Evolutionary conservation across 2,797 vertebrate genomes (phyloP), one percentile per base, ranked within the genome.

Genomic region (Chiloscyllium punctatum): DNA sequence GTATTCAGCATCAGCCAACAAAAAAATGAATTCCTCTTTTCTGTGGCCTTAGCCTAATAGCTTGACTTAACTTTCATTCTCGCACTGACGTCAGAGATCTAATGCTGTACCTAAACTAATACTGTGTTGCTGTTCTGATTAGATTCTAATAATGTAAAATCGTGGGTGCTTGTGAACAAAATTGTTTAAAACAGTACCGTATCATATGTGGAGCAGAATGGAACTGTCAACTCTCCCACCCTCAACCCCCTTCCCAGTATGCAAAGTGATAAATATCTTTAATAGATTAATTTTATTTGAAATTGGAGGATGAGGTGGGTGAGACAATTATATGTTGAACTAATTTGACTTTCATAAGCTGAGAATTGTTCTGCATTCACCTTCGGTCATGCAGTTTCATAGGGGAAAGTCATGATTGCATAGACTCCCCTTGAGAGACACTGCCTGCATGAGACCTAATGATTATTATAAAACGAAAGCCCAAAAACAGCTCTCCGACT

Each of bases 21-120:
- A 96, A 90, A 97, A 96, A 97, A 96, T 79, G 94, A 96, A 97
- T 97, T 96, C 97, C 96, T 97, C 96, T 96, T 97, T 97, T 97
- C 97, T 97, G 98, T 98, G 98, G 98, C 98, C 98, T 98, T 98
- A 98, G 98, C 97, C 98, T 97, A 96, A 95, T 96, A 96, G 96
- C 97, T 97, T 95, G 96, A 96, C 95, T 90, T 96, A 82, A 96
- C 42, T 96, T 96, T 96, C 92, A 95, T 95, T 95, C 95, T 94
- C 62, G 86, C 95, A 96, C 95, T 94, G 96, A 84, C 95, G 91
- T 95, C 95, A 53, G 69, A 95, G 51, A 77, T 95, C 71, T 72
- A 95, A 95, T 95, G 71, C 94, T 74, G 71, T 94, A 69, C 71
- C 25, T 48, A 15, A 96, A 82, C 23, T 94, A 92, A 86, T 48